Percentiles rank a stretch among this genome's conserved stretches.
These are phyloP conservation scores for Strix aluco DNA, from an alignment of 2,113 vertebrate genomes.

Conservation along the genomic window DNA sequence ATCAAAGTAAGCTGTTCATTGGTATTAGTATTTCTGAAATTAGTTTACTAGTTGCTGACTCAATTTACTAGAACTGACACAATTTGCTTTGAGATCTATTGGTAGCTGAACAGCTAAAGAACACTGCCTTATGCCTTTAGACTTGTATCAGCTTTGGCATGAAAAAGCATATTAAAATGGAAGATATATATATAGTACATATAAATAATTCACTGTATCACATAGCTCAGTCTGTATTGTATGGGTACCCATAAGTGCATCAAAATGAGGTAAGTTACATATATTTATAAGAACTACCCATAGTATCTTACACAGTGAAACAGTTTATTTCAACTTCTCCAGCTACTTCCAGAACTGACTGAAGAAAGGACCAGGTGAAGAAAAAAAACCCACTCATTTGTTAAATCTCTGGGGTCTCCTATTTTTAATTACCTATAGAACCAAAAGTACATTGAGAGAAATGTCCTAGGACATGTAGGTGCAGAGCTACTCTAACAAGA, in stretches of 20 bases:
- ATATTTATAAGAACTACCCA: neutral
- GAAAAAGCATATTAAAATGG: neutral
- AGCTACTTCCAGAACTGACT: neutral
- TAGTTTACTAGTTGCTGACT: neutral
- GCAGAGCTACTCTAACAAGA: neutral
- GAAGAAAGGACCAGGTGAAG: neutral
- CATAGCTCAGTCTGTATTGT: neutral
- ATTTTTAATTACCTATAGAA: neutral
- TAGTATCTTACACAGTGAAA: neutral
- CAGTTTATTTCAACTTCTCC: neutral
- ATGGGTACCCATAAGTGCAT: neutral
- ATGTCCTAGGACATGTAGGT: fast-evolving
- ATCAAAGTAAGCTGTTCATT: neutral
- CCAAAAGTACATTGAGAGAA: neutral
- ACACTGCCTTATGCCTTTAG: neutral
- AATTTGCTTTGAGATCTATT: neutral
- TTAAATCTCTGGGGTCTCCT: neutral
- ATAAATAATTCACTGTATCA: neutral
- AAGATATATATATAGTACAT: neutral
- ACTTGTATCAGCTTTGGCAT: neutral
- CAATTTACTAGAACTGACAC: neutral
- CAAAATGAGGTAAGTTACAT: neutral
- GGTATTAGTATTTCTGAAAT: neutral
- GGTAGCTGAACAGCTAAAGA: neutral
- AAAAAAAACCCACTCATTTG: fast-evolving